Conservation (phyloP, 1,140 invertebrate genomes). For the Acyrthosiphon pisum region DNA sequence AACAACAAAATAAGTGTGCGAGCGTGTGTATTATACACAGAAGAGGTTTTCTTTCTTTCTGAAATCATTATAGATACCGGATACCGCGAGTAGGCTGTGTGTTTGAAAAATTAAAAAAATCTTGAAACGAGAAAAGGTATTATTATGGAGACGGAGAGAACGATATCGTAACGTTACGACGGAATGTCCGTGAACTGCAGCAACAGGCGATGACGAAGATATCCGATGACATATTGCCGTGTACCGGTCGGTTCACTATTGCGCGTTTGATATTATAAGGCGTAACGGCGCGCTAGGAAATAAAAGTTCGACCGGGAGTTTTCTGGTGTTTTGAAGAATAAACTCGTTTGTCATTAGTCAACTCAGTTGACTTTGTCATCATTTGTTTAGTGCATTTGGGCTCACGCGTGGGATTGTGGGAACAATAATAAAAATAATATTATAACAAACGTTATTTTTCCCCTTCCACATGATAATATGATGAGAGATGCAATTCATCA, state of each 20-base stretch:
- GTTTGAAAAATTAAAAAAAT: not conserved
- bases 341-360: not conserved
- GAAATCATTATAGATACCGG: slow-evolving; percentile 23
- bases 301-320: not conserved
- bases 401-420: not conserved
- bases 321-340: not conserved
- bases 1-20: not conserved
- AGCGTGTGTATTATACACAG: not conserved
- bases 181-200: slow-evolving; percentile 14
- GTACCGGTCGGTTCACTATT: slow-evolving; percentile 24
- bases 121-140: not conserved
- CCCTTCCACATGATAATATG: not conserved
- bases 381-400: not conserved
- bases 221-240: slow-evolving; percentile 15
- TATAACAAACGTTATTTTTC: not conserved
- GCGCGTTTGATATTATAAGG: not conserved
- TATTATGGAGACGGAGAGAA: not conserved
- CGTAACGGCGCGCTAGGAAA: not conserved
- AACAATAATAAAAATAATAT: not conserved
- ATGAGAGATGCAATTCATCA: not conserved
- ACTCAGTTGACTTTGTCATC: not conserved
- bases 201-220: slow-evolving; percentile 15
- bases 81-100: not conserved
- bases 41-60: not conserved
- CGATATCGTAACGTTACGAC: not conserved